phyloP scores from a whole-genome alignment of 2,888 invertebrate species.

The Trichopria drosophilae region DNA sequence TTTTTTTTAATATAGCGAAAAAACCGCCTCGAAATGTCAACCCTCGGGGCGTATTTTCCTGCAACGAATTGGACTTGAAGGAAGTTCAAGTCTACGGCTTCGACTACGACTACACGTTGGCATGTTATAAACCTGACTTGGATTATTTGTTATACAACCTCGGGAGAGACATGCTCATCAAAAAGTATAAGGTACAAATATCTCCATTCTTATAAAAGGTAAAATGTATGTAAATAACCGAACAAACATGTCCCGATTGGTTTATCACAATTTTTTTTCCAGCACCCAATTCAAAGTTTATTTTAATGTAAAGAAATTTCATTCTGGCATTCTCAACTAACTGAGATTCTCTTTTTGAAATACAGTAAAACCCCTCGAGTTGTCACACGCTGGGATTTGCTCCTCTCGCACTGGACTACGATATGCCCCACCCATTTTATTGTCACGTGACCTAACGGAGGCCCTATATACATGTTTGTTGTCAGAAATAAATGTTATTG shows the following conservation, averaged over 20 bases:
- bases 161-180: constrained; percentile 82
- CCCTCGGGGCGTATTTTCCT: constrained; percentile 88
- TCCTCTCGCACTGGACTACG: too few species aligned
- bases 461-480: too few species aligned
- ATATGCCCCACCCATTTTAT: too few species aligned
- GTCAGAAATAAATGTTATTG: too few species aligned
- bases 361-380: not conserved
- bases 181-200: constrained; percentile 78
- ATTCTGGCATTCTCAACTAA: not conserved
- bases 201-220: not conserved
- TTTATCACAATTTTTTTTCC: constrained; percentile 2
- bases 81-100: constrained; percentile 95
- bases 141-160: constrained; percentile 89
- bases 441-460: too few species aligned
- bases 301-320: constrained; percentile 2
- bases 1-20: constrained; percentile 67
- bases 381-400: too few species aligned
- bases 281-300: too few species aligned
- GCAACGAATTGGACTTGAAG: constrained; percentile 89
- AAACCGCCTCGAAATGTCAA: constrained; percentile 87
- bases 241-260: constrained; percentile 21
- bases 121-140: constrained; percentile 88
- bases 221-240: constrained; percentile 4
- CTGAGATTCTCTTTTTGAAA: not conserved
- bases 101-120: constrained; percentile 97